Evolutionary conservation across 2,888 invertebrate genomes (phyloP).

Genomic region (Drosophila paracracens): DNA sequence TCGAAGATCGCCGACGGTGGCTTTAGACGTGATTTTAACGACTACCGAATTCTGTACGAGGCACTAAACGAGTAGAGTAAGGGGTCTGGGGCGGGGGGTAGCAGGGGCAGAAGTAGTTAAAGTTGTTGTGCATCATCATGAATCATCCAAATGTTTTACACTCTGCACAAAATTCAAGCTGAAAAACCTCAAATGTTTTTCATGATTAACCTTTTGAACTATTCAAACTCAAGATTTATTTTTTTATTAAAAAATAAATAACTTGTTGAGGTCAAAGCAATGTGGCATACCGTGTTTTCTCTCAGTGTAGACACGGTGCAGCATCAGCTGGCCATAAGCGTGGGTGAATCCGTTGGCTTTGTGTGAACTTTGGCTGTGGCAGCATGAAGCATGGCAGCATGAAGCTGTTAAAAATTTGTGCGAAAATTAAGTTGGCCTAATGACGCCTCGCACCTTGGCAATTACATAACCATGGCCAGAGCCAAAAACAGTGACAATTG

Average conservation of each 20-base stretch:
- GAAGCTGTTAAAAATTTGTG: conserved; percentile 73
- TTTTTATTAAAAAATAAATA: neutral
- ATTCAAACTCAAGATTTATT: neutral
- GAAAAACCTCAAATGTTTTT: neutral
- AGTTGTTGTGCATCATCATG: conserved; percentile 27
- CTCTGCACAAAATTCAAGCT: neutral
- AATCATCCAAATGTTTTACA: conserved; percentile 29
- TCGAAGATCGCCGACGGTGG: conserved; percentile 55
- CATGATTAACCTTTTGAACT: neutral
- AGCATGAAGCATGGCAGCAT: conserved; percentile 67
- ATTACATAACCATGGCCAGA: conserved; percentile 55
- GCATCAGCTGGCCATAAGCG: conserved; percentile 44
- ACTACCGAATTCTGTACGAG: conserved; percentile 70
- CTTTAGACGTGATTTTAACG: conserved; percentile 60
- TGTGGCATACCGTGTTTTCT: neutral
- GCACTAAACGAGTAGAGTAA: neutral
- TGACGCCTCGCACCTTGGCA: conserved; percentile 51
- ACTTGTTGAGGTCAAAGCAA: neutral
- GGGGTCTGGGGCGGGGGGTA: neutral
- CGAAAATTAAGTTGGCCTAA: conserved; percentile 76
- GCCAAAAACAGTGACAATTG: conserved; percentile 43
- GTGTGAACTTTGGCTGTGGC: conserved; percentile 32
- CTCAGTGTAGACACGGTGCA: neutral
- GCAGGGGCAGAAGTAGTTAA: conserved; percentile 20
- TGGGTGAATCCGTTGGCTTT: conserved; percentile 53